Evolutionary conservation across 2,797 vertebrate genomes (phyloP), one percentile per base, ranked within the genome.

Genomic region (Cirrhinus mrigala): DNA sequence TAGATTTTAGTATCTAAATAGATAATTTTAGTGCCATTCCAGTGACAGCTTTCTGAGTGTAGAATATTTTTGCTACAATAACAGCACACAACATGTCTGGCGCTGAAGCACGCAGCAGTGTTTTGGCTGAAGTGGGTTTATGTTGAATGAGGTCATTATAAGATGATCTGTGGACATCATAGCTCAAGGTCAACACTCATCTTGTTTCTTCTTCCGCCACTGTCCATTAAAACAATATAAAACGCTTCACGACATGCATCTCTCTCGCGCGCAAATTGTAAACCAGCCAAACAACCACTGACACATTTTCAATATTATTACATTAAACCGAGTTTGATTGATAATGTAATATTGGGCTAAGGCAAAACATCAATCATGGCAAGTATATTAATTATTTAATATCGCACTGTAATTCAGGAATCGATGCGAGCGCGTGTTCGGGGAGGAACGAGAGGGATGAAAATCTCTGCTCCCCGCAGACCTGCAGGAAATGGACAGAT

Each of bases 331-430:
- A 98, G 97, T 97, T 98, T 99, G 98, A 99, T 99, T 99, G 98
- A 99, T 99, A 99, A 99, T 97, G 97, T 99, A 99, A 99, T 99
- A 99, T 98, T 98, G 96, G 94, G 96, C 97, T 99, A 98, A 99
- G 98, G 97, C 97, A 98, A 98, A 98, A 93, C 98, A 99, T 99
- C 98, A 98, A 99, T 99, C 98, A 98, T 93, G 95, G 97, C 97
- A 95, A 99, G 97, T 99, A 97, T 99, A 99, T 99, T 99, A 99
- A 99, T 99, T 99, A 99, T 99, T 99, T 98, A 99, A 99, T 99
- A 99, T 99, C 96, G 96, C 97, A 96, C 96, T 94, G 96, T 99
- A 99, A 99, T 98, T 98, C 97, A 98, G 96, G 97, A 97, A 99
- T 99, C 97, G 89, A 99, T 99, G 97, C 89, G 85, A 88, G 83